phyloP scores from a whole-genome alignment of 2,113 vertebrate genomes.

The zebrafish (Danio rerio) region DNA sequence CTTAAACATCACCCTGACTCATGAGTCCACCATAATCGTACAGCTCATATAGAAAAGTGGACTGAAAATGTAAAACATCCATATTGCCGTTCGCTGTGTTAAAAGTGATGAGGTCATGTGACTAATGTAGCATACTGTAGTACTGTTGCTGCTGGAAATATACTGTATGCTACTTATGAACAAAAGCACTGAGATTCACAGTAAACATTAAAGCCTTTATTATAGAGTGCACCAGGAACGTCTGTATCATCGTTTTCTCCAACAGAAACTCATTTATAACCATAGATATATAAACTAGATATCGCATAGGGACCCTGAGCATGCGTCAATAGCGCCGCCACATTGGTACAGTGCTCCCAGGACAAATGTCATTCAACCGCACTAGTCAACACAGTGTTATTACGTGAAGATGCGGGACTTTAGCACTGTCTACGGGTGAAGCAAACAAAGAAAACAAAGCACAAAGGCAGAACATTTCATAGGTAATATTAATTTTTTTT shows the following conservation, averaged over 20 bases:
- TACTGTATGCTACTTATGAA: background rate
- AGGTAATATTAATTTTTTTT: too few species aligned
- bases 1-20: background rate
- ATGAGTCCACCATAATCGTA: background rate
- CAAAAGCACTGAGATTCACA: background rate
- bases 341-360: too few species aligned
- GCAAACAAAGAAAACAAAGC: too few species aligned
- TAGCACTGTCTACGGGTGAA: too few species aligned
- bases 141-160: background rate
- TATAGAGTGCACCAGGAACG: background rate
- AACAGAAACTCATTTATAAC: too few species aligned
- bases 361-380: too few species aligned
- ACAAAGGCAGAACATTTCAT: too few species aligned
- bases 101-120: background rate
- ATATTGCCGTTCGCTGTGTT: background rate
- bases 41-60: background rate
- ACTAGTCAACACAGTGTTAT: too few species aligned
- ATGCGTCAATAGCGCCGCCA: too few species aligned
- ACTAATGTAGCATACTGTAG: background rate
- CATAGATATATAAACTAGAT: too few species aligned
- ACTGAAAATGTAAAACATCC: background rate
- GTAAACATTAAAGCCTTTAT: background rate
- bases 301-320: too few species aligned
- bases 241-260: background rate
- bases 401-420: too few species aligned